A percentile compares a stretch with the other conserved stretches of the same genome.
phyloP scores from a whole-genome alignment of 2,888 invertebrate genomes.

The Drosophila dives region DNA sequence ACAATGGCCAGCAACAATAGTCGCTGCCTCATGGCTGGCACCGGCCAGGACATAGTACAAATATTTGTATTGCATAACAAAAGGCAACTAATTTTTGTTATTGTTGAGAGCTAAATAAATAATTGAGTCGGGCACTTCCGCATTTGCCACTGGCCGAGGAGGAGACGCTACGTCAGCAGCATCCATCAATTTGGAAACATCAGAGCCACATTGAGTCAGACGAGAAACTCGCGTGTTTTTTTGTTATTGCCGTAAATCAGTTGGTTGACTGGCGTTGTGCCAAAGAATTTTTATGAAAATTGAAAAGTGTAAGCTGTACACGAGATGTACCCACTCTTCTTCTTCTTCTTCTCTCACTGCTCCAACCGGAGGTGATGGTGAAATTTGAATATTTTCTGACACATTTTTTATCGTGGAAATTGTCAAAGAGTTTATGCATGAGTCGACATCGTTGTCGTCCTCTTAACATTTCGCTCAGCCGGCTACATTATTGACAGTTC shows the following conservation, averaged over 20 bases:
- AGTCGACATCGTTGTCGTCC: conserved; percentile 25
- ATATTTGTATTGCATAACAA: conserved; percentile 71
- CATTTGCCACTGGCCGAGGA: conserved; percentile 15
- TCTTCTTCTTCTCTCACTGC: neutral
- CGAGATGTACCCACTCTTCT: neutral
- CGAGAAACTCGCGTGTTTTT: conserved; percentile 31
- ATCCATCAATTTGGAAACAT: conserved; percentile 69
- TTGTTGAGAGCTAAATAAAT: conserved; percentile 65
- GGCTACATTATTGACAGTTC: conserved; percentile 71
- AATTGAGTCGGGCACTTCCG: conserved; percentile 77
- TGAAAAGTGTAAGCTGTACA: conserved; percentile 69
- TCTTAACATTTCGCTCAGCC: conserved; percentile 39
- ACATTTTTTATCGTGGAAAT: conserved; percentile 78
- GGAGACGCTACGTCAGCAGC: conserved; percentile 34
- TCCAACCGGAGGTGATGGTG: neutral
- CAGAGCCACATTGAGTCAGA: conserved; percentile 64
- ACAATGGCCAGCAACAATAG: conserved; percentile 62
- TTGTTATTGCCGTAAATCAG: conserved; percentile 73
- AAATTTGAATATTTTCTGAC: conserved; percentile 76
- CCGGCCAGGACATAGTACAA: conserved; percentile 49
- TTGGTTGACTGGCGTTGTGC: conserved; percentile 68
- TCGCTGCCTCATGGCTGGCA: conserved; percentile 2
- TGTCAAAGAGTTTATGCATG: conserved; percentile 75
- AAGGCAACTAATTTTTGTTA: conserved; percentile 70
- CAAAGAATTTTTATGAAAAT: conserved; percentile 75